Evolutionary conservation across 2,888 invertebrate genomes (phyloP).

Genomic region (Sympetrum striolatum): DNA sequence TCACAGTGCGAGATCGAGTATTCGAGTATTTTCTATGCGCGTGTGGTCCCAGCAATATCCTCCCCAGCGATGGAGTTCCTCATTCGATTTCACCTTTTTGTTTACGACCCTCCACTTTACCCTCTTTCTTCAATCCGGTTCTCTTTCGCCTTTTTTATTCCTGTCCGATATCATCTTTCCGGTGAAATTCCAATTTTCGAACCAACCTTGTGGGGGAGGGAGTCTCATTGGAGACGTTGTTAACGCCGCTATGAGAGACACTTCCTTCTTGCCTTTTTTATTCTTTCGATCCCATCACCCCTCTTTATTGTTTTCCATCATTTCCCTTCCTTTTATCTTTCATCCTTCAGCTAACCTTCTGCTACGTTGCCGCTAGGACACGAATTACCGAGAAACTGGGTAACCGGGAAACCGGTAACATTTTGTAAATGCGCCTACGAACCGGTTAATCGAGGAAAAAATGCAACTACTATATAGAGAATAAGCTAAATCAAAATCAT

Average conservation of each 20-base stretch:
- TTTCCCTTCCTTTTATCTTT: background rate
- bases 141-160: background rate
- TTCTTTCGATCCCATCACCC: background rate
- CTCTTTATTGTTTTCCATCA: background rate
- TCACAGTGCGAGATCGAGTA: too few species aligned
- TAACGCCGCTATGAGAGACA: background rate
- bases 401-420: too few species aligned
- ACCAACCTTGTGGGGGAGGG: background rate
- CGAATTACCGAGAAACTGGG: too few species aligned
- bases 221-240: background rate
- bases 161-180: conserved; percentile 24
- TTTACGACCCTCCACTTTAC: conserved; percentile 1
- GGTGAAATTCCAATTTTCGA: conserved; percentile 41
- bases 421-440: too few species aligned
- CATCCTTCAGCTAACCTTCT: background rate
- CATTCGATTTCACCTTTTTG: background rate
- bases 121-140: background rate
- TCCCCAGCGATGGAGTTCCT: background rate
- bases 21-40: background rate
- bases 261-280: background rate
- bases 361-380: too few species aligned
- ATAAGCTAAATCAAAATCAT: too few species aligned
- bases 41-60: background rate
- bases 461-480: too few species aligned
- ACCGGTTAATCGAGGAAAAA: too few species aligned